Percentiles rank a stretch among this genome's conserved stretches.
Evolutionary conservation across 1,140 invertebrate genomes (phyloP).

Genomic region (honey bee (Apis mellifera)): Amel_HAv3.1 CM009932.2:3531501-3532000

Average conservation of each 20-base stretch:
- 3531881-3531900: too few relatives aligned
- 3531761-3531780: neutral
- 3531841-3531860: slow-evolving; percentile 2
- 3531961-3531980: too few relatives aligned
- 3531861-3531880: neutral
- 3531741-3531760: neutral
- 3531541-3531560: neutral
- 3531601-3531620: neutral
- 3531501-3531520: too few relatives aligned
- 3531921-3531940: too few relatives aligned
- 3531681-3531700: slow-evolving; percentile 35
- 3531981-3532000: too few relatives aligned
- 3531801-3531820: slow-evolving; percentile 17
- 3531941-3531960: too few relatives aligned
- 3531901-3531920: too few relatives aligned
- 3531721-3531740: slow-evolving; percentile 55
- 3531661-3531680: slow-evolving; percentile 31
- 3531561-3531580: neutral
- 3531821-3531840: slow-evolving; percentile 2
- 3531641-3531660: slow-evolving; percentile 10
- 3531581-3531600: neutral
- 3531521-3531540: too few relatives aligned
- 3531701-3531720: slow-evolving; percentile 19
- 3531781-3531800: neutral
- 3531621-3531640: neutral